Percentiles rank a stretch among this genome's conserved stretches.
Conservation (phyloP, 2,113 vertebrate genomes). For the Syngnathus floridae region DNA sequence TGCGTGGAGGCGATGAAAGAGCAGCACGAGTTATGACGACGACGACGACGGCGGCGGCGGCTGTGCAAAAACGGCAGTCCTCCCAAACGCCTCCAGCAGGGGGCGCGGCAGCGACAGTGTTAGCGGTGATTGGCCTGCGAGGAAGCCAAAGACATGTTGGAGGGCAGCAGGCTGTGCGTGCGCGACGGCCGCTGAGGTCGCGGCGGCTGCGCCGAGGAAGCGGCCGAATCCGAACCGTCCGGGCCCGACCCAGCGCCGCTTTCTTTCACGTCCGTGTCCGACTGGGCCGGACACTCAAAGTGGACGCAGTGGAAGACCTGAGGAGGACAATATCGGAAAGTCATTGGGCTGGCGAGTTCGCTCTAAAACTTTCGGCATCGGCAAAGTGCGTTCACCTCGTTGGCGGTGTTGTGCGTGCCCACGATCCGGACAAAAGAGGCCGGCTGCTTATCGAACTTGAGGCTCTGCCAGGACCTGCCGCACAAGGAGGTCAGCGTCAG, state of each 20-base stretch:
- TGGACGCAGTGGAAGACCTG: slow-evolving; percentile 98
- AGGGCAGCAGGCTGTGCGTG: slow-evolving; percentile 56
- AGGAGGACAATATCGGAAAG: neutral
- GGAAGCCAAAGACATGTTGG: slow-evolving; percentile 31
- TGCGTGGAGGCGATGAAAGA: slow-evolving; percentile 24
- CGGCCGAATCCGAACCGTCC: slow-evolving; percentile 38
- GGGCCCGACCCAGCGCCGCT: slow-evolving; percentile 63
- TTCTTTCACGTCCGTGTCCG: slow-evolving; percentile 74
- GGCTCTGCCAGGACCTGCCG: slow-evolving; percentile 89
- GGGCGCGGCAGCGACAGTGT: slow-evolving; percentile 21
- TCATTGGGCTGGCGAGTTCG: no score
- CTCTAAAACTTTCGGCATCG: rapidly evolving
- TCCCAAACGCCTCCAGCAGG: slow-evolving; percentile 11
- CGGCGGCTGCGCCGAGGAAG: slow-evolving; percentile 25
- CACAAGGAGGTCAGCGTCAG: neutral
- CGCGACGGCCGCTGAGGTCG: slow-evolving; percentile 53
- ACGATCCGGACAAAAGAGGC: slow-evolving; percentile 95
- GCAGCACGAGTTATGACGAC: slow-evolving; percentile 22
- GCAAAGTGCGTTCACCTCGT: slow-evolving; percentile 77
- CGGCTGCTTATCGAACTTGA: slow-evolving; percentile 86
- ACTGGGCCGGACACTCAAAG: slow-evolving; percentile 92
- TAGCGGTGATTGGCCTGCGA: slow-evolving; percentile 21
- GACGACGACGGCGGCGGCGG: slow-evolving; percentile 24
- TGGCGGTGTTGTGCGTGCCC: slow-evolving; percentile 96
- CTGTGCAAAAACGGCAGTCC: slow-evolving; percentile 61